Evolutionary conservation across 2,888 invertebrate genomes (phyloP).

Genomic region (Timema cristinae): DNA sequence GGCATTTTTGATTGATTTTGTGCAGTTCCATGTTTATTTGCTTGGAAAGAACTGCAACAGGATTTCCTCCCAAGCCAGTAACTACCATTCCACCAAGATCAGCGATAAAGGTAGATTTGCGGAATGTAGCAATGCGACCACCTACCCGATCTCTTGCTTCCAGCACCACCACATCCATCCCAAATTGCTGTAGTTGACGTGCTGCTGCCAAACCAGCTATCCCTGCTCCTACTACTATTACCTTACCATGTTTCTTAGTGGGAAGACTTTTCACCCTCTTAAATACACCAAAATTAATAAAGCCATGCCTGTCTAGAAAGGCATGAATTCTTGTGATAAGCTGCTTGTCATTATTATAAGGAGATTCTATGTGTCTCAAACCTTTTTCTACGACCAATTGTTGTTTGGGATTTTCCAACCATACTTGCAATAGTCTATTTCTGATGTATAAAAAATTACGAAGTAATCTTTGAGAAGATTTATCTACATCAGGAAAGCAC

Average conservation of each 20-base stretch:
- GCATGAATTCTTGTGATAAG: conserved; percentile 81
- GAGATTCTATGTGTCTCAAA: conserved; percentile 73
- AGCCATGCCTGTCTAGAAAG: conserved; percentile 92
- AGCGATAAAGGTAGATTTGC: conserved; percentile 77
- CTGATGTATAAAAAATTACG: conserved; percentile 88
- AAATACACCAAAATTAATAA: conserved; percentile 96
- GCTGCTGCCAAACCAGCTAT: conserved; percentile 94
- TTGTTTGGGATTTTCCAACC: conserved; percentile 92
- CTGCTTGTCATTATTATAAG: conserved; percentile 87
- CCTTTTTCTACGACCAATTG: conserved; percentile 81
- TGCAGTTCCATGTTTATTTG: conserved; percentile 96
- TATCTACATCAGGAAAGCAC: conserved; percentile 87
- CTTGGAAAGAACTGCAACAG: conserved; percentile 88
- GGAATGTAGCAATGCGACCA: conserved; percentile 92
- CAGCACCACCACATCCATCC: conserved; percentile 88
- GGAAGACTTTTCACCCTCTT: conserved; percentile 65
- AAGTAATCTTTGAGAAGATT: conserved; percentile 73
- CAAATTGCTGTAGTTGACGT: conserved; percentile 90
- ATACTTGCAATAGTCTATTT: conserved; percentile 86
- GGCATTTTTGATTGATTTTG: conserved; percentile 92
- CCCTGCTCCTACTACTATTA: conserved; percentile 68
- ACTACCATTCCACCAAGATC: conserved; percentile 95
- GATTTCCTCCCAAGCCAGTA: conserved; percentile 94
- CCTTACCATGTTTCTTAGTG: conserved; percentile 50
- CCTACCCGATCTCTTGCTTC: conserved; percentile 91